phyloP scores from a whole-genome alignment of 2,888 invertebrate species.

The Ceriagrion tenellum region DNA sequence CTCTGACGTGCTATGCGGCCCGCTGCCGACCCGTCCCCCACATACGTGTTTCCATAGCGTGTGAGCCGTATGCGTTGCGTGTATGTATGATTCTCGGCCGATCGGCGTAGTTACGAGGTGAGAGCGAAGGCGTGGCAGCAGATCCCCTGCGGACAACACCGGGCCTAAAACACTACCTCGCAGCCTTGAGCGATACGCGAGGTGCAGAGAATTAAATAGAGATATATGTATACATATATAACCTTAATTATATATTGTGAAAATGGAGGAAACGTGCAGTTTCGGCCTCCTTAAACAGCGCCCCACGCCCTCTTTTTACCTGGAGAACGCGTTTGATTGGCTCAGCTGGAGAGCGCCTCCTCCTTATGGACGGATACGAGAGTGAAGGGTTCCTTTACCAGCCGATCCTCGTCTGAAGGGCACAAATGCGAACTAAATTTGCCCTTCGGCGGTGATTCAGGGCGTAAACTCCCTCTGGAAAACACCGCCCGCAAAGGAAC shows the following conservation, averaged over 20 bases:
- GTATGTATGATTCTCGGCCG: not conserved
- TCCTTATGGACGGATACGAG: not conserved
- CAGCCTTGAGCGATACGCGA: conserved; percentile 12
- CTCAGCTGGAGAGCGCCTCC: not conserved
- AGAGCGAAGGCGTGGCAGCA: not conserved
- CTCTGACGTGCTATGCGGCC: not conserved
- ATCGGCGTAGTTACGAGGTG: not conserved
- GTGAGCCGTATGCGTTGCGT: not conserved
- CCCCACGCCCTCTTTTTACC: not conserved
- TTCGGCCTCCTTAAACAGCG: not conserved
- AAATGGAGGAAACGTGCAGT: not conserved
- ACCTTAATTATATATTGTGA: not conserved
- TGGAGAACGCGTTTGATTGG: not conserved
- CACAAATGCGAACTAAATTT: not conserved
- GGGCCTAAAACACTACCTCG: conserved; percentile 17
- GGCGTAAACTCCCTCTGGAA: not conserved
- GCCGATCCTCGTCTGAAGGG: not conserved
- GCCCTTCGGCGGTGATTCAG: not conserved
- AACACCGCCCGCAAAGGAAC: not conserved
- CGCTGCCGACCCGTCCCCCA: not conserved
- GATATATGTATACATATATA: not conserved
- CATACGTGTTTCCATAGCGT: not conserved
- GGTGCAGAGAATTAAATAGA: not conserved
- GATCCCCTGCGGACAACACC: not conserved
- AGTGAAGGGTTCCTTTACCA: not conserved